Evolutionary conservation across 2,888 invertebrate genomes (phyloP).

Genomic region (Conomelus anceps): DNA sequence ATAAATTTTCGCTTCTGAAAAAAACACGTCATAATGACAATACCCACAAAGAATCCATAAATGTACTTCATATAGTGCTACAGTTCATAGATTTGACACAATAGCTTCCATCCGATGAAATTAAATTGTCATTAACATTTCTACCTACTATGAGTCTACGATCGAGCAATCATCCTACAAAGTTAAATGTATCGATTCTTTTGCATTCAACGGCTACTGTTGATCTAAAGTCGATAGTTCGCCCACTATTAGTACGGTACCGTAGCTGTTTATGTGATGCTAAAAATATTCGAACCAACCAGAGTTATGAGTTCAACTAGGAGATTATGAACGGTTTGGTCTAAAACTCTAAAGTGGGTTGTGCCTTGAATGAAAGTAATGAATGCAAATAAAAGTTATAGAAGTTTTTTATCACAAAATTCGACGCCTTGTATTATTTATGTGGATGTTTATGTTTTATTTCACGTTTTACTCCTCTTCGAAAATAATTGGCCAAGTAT

Average conservation of each 20-base stretch:
- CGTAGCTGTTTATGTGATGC: background rate
- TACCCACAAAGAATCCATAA: too few relatives aligned
- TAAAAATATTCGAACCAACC: background rate
- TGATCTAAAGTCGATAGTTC: background rate
- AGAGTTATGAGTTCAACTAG: background rate
- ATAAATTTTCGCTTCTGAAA: background rate
- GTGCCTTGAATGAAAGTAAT: too few relatives aligned
- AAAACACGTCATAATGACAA: background rate
- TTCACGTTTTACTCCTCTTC: too few relatives aligned
- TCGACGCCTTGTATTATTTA: too few relatives aligned
- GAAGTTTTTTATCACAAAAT: too few relatives aligned
- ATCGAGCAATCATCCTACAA: background rate
- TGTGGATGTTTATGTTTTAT: too few relatives aligned
- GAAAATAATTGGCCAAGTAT: too few relatives aligned
- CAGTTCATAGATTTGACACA: background rate
- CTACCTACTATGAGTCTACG: background rate
- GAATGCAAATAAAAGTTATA: too few relatives aligned
- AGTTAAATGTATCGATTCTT: background rate
- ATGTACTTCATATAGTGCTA: background rate
- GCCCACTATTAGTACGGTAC: background rate
- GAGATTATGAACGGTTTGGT: background rate
- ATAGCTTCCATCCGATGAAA: background rate
- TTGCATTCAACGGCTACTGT: background rate
- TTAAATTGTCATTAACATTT: background rate
- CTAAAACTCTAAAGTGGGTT: too few relatives aligned